Evolutionary conservation across 2,888 invertebrate species (phyloP), one percentile per base, ranked within the genome.

Genomic region (Meganola albula): DNA sequence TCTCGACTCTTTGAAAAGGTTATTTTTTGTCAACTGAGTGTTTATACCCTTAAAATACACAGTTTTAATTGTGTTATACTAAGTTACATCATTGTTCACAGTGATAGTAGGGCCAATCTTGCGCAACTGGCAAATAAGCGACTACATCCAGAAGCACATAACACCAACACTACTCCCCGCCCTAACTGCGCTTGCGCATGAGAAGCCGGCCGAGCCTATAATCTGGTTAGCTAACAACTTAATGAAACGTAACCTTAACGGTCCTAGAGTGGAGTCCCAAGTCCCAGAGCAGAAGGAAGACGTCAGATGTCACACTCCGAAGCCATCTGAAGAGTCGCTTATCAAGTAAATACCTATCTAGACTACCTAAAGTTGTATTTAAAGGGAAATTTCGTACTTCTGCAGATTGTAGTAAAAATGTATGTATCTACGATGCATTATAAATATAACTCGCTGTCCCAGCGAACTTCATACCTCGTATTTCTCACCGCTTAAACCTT

Each of bases 151-250:
- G 56, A 85, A 89, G 57, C 74, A 88, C 31, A 79, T 95, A 5
- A 91, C 91, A 39, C 88, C 90, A 0, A 88, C 90, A 0, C 74
- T 96, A 23, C 46, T 87, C 12, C 84, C 90, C 13, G 91, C 88
- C 2, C 66, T 92, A 28, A 87, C 89, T 1, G 88, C 92, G 56
- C 76, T 94, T 12, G 91, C 91, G 71, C 90, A 75, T 71, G 87
- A 88, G 53, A 91, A 91, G 44, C 95, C 95, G 0, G 77, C 86
- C 0, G 93, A 95, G 67, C 95, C 95, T 0, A 75, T 95, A 21
- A 65, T 91, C 13, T 94, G 92, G 91, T 74, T 96, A 23, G 94
- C 93, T 1, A 91, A 94, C 46, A 91, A 93, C 89, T 75, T 96
- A 22, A 74, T 91, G 4, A 73, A 87, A 23, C 90, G 94, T 68